These are phyloP conservation scores for Tauraco erythrolophus DNA, from an alignment of 2,113 vertebrate species.

Conservation along the genomic window DNA sequence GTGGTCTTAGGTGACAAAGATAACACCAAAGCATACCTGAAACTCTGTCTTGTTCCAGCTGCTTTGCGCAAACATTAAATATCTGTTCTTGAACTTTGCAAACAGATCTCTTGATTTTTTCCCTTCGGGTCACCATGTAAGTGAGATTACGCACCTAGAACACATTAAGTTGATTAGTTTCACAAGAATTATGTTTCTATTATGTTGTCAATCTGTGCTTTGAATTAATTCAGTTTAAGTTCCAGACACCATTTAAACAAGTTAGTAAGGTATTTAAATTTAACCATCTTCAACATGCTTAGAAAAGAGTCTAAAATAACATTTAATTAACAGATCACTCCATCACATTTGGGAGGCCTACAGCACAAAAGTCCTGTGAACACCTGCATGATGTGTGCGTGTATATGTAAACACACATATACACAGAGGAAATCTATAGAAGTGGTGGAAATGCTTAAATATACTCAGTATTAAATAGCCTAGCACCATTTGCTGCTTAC, in stretches of 20 bases:
- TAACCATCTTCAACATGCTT: neutral
- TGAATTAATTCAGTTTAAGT: neutral
- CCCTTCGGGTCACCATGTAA: slow-evolving; percentile 97
- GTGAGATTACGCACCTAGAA: slow-evolving; percentile 95
- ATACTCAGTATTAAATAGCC: neutral
- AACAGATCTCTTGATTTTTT: slow-evolving; percentile 95
- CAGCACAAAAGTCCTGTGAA: neutral
- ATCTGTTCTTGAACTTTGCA: slow-evolving; percentile 97
- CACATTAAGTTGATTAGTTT: neutral
- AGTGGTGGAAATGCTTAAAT: neutral
- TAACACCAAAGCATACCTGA: slow-evolving; percentile 79
- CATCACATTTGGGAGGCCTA: neutral
- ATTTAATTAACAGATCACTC: neutral
- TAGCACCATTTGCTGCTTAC: neutral
- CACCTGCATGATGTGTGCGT: neutral
- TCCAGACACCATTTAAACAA: neutral
- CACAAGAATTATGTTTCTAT: neutral
- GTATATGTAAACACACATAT: accelerated
- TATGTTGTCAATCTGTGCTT: neutral
- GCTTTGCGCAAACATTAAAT: slow-evolving; percentile 88
- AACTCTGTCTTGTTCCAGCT: slow-evolving; percentile 87
- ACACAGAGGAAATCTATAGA: neutral
- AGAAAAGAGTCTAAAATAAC: neutral
- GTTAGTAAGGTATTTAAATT: neutral
- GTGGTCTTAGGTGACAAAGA: neutral